Evolutionary conservation across 1,140 invertebrate genomes (phyloP).

Genomic region (Berghia stephanieae): DNA sequence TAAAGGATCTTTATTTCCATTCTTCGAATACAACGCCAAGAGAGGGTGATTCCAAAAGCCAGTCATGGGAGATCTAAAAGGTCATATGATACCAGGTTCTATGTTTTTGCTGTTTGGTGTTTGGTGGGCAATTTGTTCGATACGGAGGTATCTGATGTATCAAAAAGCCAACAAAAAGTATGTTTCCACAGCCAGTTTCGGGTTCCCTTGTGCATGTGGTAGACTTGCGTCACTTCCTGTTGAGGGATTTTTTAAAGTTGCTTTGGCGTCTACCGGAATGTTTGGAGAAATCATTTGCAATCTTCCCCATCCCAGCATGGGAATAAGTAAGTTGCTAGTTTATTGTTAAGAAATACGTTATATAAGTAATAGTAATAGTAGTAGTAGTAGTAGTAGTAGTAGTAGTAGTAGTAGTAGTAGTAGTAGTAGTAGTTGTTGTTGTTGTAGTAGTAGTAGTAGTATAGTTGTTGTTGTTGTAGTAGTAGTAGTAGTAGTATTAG

Average conservation of each 20-base stretch:
- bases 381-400: no score
- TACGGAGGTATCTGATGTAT: conserved; percentile 57
- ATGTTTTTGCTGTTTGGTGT: conserved; percentile 69
- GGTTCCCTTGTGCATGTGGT: conserved; percentile 57
- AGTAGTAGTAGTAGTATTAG: no score
- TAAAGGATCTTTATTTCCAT: background rate
- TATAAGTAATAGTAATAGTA: no score
- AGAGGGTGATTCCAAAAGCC: background rate
- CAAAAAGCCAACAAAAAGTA: conserved; percentile 49
- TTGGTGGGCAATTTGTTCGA: conserved; percentile 68
- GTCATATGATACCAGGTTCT: conserved; percentile 69
- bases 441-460: no score
- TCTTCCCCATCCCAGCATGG: conserved; percentile 17
- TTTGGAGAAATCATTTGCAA: conserved; percentile 55
- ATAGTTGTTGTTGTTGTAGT: no score
- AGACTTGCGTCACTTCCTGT: conserved; percentile 52
- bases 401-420: no score
- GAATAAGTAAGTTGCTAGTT: conserved; percentile 17
- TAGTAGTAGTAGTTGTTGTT: no score
- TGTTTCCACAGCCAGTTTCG: conserved; percentile 58
- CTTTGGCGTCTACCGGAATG: conserved; percentile 63
- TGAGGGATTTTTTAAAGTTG: conserved; percentile 66
- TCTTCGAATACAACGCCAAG: background rate
- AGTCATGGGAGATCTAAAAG: conserved; percentile 67
- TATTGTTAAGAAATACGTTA: background rate